phyloP scores from a whole-genome alignment of 2,888 invertebrate species.

The Diarsia brunnea region DNA sequence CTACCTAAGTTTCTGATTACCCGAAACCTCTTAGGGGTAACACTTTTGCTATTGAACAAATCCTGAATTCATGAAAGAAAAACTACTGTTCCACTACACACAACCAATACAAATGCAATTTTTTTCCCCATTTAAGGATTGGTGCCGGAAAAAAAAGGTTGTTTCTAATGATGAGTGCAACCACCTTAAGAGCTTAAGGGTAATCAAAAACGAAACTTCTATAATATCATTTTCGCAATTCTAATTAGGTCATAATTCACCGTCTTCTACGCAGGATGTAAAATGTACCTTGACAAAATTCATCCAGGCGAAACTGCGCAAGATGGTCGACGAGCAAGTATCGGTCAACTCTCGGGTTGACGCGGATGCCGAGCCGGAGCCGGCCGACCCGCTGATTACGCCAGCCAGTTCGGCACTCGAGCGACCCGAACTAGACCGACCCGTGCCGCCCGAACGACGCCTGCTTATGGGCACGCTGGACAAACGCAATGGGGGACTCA shows the following conservation, averaged over 20 bases:
- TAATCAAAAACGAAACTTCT: background rate
- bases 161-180: background rate
- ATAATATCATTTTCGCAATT: background rate
- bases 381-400: conserved; percentile 90
- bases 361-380: conserved; percentile 85
- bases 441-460: conserved; percentile 85
- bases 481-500: conserved; percentile 86
- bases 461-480: conserved; percentile 86
- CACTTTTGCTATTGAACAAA: background rate
- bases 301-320: conserved; percentile 94
- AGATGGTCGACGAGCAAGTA: conserved; percentile 97
- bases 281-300: conserved; percentile 49
- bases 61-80: background rate
- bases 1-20: background rate
- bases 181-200: background rate
- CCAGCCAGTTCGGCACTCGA: conserved; percentile 87
- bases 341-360: conserved; percentile 92
- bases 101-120: background rate
- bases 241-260: conserved; percentile 3
- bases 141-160: background rate
- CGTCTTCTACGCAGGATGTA: conserved; percentile 41
- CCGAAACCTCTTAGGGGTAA: background rate
- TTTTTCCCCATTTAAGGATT: background rate
- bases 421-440: conserved; percentile 81
- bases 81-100: background rate